Evolutionary conservation across 2,113 vertebrate genomes (phyloP).

Genomic region (Datnioides undecimradiatus): DNA sequence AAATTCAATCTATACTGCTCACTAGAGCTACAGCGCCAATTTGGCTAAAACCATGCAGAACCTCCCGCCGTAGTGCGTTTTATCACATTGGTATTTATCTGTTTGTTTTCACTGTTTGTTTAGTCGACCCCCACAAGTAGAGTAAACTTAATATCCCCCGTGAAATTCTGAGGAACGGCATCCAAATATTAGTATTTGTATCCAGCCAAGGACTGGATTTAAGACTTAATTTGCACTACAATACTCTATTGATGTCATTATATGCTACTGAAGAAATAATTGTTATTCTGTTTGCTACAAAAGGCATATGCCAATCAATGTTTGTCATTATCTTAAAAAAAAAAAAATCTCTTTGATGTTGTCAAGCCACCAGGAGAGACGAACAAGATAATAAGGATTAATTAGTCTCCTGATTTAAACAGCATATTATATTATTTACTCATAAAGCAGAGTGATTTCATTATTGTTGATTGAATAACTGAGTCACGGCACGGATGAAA

Average conservation of each 20-base stretch:
- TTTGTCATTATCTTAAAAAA: background rate
- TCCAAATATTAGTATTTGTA: slow-evolving; percentile 11
- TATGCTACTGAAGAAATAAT: slow-evolving; percentile 9
- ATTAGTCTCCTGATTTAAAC: slow-evolving; percentile 7
- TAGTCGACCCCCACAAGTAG: background rate
- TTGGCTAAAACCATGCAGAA: background rate
- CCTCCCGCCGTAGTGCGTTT: background rate
- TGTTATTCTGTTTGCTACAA: background rate
- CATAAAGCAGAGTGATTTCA: slow-evolving; percentile 4
- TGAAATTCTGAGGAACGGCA: background rate
- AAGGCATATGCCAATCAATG: slow-evolving; percentile 8
- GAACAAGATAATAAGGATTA: slow-evolving; percentile 11
- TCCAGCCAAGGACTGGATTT: background rate
- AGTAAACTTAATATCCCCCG: background rate
- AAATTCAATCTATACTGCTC: too few species aligned
- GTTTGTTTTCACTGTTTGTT: background rate
- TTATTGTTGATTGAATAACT: slow-evolving; percentile 17
- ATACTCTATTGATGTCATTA: background rate
- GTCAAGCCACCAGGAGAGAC: background rate
- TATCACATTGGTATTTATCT: background rate
- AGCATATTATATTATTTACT: slow-evolving; percentile 3
- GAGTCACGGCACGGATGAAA: slow-evolving; percentile 22
- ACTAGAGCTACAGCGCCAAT: background rate
- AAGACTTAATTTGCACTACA: slow-evolving; percentile 8
- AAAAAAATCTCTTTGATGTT: background rate